Conservation (phyloP, 2,113 vertebrate species). For the Mionectes macconnelli region DNA sequence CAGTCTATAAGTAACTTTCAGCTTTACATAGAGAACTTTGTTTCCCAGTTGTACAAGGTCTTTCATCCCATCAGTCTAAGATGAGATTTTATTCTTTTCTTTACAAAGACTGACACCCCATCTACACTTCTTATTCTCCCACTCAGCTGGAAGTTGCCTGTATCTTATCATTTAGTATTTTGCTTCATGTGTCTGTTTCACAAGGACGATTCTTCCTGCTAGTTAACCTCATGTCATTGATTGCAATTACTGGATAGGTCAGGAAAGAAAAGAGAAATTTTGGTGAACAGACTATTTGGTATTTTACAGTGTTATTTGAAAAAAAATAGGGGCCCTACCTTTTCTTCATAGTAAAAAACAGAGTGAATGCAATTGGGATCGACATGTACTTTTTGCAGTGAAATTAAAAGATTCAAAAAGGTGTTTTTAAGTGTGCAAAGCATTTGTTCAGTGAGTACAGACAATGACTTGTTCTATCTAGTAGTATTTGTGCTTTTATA, state of each 20-base stretch:
- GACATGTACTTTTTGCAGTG: neutral
- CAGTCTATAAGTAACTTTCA: conserved; percentile 16
- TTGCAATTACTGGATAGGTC: neutral
- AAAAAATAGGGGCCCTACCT: neutral
- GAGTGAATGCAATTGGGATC: neutral
- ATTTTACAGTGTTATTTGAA: neutral
- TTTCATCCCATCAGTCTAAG: conserved; percentile 24
- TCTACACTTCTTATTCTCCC: neutral
- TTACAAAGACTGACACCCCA: neutral
- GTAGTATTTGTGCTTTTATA: neutral
- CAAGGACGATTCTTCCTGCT: neutral
- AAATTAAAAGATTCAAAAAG: neutral
- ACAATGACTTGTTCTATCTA: neutral
- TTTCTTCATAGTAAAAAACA: neutral
- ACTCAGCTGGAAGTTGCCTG: neutral
- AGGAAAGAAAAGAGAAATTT: neutral
- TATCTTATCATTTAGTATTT: neutral
- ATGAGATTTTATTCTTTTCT: conserved; percentile 15
- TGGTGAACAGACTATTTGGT: neutral
- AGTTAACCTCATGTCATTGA: neutral
- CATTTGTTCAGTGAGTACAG: neutral
- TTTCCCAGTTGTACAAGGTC: conserved; percentile 27
- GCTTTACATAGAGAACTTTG: conserved; percentile 33
- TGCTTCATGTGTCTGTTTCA: neutral
- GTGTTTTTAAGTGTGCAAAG: neutral